Evolutionary conservation across 2,888 invertebrate species (phyloP).

Genomic region (Ectemnius cavifrons): DNA sequence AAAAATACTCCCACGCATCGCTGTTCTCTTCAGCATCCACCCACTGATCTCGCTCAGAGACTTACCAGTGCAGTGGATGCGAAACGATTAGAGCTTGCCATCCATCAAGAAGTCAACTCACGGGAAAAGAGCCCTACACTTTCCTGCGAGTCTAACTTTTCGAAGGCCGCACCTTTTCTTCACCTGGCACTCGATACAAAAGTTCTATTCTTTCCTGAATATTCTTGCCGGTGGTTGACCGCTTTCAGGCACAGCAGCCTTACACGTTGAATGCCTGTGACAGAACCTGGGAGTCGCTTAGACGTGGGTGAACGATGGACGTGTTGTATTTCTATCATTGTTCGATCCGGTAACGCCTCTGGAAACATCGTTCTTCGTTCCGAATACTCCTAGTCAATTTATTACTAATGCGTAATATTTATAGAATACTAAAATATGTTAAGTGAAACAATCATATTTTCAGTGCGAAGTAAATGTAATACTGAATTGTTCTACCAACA

Average conservation of each 20-base stretch:
- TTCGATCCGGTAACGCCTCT: constrained; percentile 18
- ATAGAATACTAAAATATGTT: too few species aligned
- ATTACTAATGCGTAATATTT: too few species aligned
- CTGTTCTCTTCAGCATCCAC: constrained; percentile 61
- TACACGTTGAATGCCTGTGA: background rate
- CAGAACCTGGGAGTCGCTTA: constrained; percentile 24
- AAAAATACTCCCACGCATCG: constrained; percentile 42
- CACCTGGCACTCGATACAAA: constrained; percentile 37
- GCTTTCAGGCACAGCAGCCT: background rate
- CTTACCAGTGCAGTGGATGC: constrained; percentile 32
- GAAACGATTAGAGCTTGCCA: constrained; percentile 42
- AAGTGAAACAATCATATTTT: too few species aligned
- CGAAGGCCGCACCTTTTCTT: constrained; percentile 35
- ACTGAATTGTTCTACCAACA: too few species aligned
- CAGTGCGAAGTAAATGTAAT: too few species aligned
- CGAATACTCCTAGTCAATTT: too few species aligned
- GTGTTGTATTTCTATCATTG: constrained; percentile 18
- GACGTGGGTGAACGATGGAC: constrained; percentile 11
- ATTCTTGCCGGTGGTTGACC: constrained; percentile 16
- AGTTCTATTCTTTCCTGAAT: constrained; percentile 28
- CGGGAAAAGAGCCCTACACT: constrained; percentile 32
- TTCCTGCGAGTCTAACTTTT: constrained; percentile 33
- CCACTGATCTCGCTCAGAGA: constrained; percentile 59
- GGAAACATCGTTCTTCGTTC: background rate
- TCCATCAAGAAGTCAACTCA: constrained; percentile 49